These are phyloP conservation scores for Teleiodes luculella DNA, from an alignment of 2,888 invertebrate species.

Conservation along the genomic window DNA sequence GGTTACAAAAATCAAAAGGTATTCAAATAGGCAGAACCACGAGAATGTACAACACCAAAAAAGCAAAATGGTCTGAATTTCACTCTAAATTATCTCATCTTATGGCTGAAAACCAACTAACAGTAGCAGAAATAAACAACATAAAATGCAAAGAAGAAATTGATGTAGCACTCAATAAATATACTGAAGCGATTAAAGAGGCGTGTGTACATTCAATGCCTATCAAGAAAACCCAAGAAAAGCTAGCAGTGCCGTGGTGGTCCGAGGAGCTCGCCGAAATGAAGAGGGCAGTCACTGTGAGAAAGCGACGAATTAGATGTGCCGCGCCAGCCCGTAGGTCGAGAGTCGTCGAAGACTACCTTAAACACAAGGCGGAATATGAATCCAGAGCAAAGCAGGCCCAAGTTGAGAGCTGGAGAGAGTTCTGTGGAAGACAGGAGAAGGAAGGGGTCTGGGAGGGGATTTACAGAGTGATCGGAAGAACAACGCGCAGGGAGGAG, in stretches of 20 bases:
- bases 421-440: not conserved
- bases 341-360: conserved; percentile 11
- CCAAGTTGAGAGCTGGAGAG: conserved; percentile 14
- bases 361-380: conserved; percentile 10
- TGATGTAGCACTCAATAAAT: not conserved
- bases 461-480: conserved; percentile 11
- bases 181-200: not conserved
- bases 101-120: not conserved
- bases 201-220: not conserved
- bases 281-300: not conserved
- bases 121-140: no score
- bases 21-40: not conserved
- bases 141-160: not conserved
- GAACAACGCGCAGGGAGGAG: not conserved
- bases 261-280: not conserved
- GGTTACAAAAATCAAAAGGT: not conserved
- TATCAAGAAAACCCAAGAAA: not conserved
- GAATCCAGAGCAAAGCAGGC: not conserved
- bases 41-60: conserved; percentile 3
- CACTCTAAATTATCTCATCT: not conserved
- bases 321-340: conserved; percentile 7
- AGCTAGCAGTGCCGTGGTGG: conserved; percentile 14
- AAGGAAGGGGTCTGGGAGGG: conserved; percentile 12
- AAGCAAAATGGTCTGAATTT: conserved; percentile 14
- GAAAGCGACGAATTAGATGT: conserved; percentile 1